Base-by-base conservation (phyloP, 2,797 vertebrate genomes). In the Bovichtus diacanthus region DNA sequence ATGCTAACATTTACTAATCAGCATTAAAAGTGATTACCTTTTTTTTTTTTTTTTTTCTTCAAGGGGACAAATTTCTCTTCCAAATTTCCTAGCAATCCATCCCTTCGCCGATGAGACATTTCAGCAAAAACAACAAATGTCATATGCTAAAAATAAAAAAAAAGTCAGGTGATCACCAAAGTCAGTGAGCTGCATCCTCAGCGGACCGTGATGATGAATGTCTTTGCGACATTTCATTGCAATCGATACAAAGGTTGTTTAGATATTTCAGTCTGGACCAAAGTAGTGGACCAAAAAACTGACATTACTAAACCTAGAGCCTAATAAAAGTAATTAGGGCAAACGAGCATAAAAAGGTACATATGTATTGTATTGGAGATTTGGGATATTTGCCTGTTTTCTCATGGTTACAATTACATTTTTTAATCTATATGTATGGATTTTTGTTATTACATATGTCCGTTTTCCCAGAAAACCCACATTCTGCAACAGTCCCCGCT, bases 391-490 rank as follows among this genome's bases (percentile, higher is more conserved):
- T 3, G 1, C 3, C 2, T 10, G 1, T 41, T 55, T 23, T 49
- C 9, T 70, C 16, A 59, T 61, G 25, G 2, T 41, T 50, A 12
- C 10, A 46, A 58, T 63, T 23, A 23, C 1, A 27, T 39, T 41
- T 31, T 29, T 34, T 18, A 2, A 31, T 66, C 3, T 55, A 60
- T 55, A 53, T 63, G 12, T 61, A 9, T 5, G 4, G n/a, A 12
- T 65, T 36, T 56, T 36, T 12, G 1, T 50, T 44, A 41, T 46
- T 3, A 21, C 62, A 75, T 77, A 23, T 83, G 78, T 50, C 3
- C 2, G 9, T 85, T 80, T 82, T 81, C 80, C 59, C 69, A 82
- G 7, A 36, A 58, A 12, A 18, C 23, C 18, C 25, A 62, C 13
- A 41, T 36, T 49, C 46, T 67, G 25, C 71, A 70, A 19, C 55